Conservation (phyloP, 2,888 invertebrate species). For the Ochropleura leucogaster region DNA sequence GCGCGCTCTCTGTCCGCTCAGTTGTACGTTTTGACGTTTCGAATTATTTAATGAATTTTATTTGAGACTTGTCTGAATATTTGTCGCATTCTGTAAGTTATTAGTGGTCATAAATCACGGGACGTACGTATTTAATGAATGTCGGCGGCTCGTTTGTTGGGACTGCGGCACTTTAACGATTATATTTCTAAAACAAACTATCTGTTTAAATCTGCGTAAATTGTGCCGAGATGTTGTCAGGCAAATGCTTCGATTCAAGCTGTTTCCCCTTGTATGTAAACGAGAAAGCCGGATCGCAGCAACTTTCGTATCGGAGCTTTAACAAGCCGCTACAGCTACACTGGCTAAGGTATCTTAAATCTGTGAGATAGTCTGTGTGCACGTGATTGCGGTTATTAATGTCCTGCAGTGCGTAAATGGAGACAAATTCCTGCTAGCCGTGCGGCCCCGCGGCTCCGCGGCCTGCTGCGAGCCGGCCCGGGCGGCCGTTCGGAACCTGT, state of each 20-base stretch:
- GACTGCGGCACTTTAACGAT: conserved; percentile 32
- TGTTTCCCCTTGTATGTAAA: conserved; percentile 40
- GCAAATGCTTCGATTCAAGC: neutral
- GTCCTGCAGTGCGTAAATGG: conserved; percentile 49
- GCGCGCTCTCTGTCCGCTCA: conserved; percentile 27
- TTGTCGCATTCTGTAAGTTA: conserved; percentile 60
- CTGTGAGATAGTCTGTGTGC: conserved; percentile 8
- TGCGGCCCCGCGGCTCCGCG: neutral
- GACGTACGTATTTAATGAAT: conserved; percentile 43
- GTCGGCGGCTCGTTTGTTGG: conserved; percentile 40
- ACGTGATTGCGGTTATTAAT: conserved; percentile 46
- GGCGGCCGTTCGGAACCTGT: conserved; percentile 42
- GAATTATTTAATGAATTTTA: conserved; percentile 55
- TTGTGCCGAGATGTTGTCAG: conserved; percentile 11
- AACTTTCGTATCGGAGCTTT: conserved; percentile 38
- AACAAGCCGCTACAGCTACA: conserved; percentile 16
- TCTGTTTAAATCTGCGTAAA: conserved; percentile 15
- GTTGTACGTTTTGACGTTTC: conserved; percentile 50
- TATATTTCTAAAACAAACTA: conserved; percentile 37
- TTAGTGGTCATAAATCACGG: conserved; percentile 46
- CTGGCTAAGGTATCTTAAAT: conserved; percentile 31
- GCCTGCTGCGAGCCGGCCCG: neutral
- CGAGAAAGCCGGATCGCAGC: conserved; percentile 28
- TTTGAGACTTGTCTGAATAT: conserved; percentile 43
- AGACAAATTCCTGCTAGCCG: conserved; percentile 52